Evolutionary conservation across 2,797 vertebrate genomes (phyloP), one percentile per base, ranked within the genome.

Genomic region (Siniperca obscura): DNA sequence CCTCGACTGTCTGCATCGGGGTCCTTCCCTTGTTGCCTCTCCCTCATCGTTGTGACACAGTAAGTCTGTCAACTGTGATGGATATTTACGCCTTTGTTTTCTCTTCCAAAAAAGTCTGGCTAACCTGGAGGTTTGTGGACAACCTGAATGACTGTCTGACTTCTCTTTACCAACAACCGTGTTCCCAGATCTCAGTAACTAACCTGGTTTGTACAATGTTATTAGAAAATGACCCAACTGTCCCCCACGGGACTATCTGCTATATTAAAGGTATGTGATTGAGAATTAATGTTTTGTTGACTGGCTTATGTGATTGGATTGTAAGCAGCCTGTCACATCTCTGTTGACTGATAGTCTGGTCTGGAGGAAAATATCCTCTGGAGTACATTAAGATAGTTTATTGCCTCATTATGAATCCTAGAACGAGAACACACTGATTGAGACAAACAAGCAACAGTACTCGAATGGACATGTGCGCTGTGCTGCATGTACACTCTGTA

Each of bases 311-410:
- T 8, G 52, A 27, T 27, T 44, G 50, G 59, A 30, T 10, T 60
- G 19, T 7, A 11, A 59, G 36, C 53, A 25, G 53, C 64, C 42
- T 76, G 56, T 84, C 77, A 64, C 69, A 12, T 74, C 74, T 71
- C 76, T 3, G 76, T 11, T 85, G 83, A 85, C 52, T 72, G 78
- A 87, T 62, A 9, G 36, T 57, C 61, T 34, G 25, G 21, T 19
- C 52, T 9, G 42, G 69, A 85, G 86, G 84, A 88, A 52, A 87
- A 87, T 70, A 75, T 74, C 74, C 85, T 80, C 73, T 48, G 73
- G 78, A 84, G 74, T 9, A 38, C 82, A 90, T 90, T 83, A 85
- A 27, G 80, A 64, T 75, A 22, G 44, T 87, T 90, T 80, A 92
- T 87, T 70, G 74, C 76, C 82, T 91, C 84, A 70, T 91, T 90